Percentiles rank a stretch among this genome's conserved stretches.
phyloP scores from a whole-genome alignment of 2,797 vertebrate genomes.

The Gallinago nigripennis region DNA sequence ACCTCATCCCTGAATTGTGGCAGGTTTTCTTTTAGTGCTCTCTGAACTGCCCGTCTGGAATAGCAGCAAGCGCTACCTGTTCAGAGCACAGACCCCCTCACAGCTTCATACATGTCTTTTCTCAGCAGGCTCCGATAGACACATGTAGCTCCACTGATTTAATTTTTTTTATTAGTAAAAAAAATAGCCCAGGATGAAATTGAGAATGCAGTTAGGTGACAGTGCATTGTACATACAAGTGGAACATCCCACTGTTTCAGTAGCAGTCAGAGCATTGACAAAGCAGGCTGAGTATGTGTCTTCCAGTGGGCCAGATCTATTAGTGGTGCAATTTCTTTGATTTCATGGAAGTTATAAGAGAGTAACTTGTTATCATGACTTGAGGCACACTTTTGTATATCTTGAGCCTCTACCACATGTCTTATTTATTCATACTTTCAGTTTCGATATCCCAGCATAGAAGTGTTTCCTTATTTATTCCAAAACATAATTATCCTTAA shows the following conservation, averaged over 20 bases:
- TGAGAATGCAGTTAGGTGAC: not conserved
- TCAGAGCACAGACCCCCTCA: not conserved
- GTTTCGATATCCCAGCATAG: not conserved
- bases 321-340: not conserved
- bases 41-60: not conserved
- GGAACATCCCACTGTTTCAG: not conserved
- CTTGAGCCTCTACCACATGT: rapidly evolving
- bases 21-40: not conserved
- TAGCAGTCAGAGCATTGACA: not conserved
- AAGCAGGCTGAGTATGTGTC: not conserved
- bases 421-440: not conserved
- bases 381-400: rapidly evolving
- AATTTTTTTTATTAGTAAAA: not conserved
- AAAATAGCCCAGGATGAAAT: not conserved
- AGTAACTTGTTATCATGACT: not conserved
- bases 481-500: not conserved
- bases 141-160: not conserved
- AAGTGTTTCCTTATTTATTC: not conserved
- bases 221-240: rapidly evolving
- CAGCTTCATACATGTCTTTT: rapidly evolving
- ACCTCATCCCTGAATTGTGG: rapidly evolving
- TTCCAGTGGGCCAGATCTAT: not conserved
- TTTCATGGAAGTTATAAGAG: not conserved
- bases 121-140: not conserved
- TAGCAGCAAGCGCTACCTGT: too few relatives aligned